phyloP scores from a whole-genome alignment of 2,113 vertebrate genomes.

The Channa argus region DNA sequence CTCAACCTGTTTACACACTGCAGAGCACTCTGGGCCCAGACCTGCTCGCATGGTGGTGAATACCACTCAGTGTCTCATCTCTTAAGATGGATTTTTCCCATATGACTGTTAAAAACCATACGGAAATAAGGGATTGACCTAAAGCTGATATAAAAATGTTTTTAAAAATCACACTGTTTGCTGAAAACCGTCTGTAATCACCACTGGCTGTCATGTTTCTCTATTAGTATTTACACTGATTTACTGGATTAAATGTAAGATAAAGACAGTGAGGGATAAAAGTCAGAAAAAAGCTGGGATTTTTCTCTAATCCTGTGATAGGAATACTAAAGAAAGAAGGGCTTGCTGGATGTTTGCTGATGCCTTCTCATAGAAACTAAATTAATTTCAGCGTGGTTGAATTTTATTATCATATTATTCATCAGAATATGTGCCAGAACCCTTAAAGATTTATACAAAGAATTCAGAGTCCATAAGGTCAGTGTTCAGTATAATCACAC shows the following conservation, averaged over 20 bases:
- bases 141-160: no score
- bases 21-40: constrained; percentile 28
- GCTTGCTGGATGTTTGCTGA: background rate
- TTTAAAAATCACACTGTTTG: background rate
- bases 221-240: constrained; percentile 2
- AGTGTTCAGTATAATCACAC: background rate
- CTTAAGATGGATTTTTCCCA: background rate
- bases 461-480: background rate
- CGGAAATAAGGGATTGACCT: no score
- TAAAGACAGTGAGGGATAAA: background rate
- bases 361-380: background rate
- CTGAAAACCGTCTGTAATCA: constrained; percentile 6
- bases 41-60: background rate
- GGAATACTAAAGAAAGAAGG: background rate
- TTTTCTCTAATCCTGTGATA: background rate
- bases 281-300: constrained; percentile 2
- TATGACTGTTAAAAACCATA: background rate
- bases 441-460: background rate
- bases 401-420: background rate
- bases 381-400: background rate
- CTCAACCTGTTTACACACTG: constrained; percentile 24
- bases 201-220: background rate
- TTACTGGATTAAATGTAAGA: background rate
- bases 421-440: background rate
- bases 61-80: background rate